Base-by-base conservation (phyloP, 1,140 invertebrate species). In the Drosophila pandora region DNA sequence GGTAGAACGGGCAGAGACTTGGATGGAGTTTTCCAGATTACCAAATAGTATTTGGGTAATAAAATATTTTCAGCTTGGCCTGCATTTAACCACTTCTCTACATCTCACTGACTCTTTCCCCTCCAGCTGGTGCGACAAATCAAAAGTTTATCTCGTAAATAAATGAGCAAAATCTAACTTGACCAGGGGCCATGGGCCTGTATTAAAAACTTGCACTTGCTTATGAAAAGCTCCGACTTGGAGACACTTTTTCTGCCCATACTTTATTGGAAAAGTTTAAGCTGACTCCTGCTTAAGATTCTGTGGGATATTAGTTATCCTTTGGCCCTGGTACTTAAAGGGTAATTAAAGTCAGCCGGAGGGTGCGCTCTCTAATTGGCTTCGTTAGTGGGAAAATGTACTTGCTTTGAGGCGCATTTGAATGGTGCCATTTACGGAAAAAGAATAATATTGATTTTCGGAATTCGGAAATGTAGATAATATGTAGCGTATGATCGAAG, bases 61-160 rank as follows among this genome's bases (percentile, higher is more conserved):
- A 85, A 75, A 67, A 88, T 88, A 25, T 28, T 76, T 77, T 71
- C 28, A 50, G 65, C 50, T 63, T 64, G 23, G 54, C 23, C 41
- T 28, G 34, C 25, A 30, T 23, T 54, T 32, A 39, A 25, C 53
- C 41, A 32, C 28, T 28, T 21, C 8, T n/a, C 17, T 3, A 39
- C 28, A 21, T 43, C 17, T 13, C n/a, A 37, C 17, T 37, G 49
- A 2, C 12, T 17, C 41, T n/a, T 17, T 37, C 23, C 23, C 45
- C 57, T 55, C 54, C 41, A 47, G 79, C 69, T 70, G 57, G 45
- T 68, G 49, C 62, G 78, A 85, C 79, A 85, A 85, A 85, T 85
- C 82, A 88, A 82, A 85, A 85, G 74, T 85, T 85, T 85, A 82
- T 82, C 82, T 75, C 83, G 67, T 88, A 85, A 88, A 85, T 85